These are phyloP conservation scores for Carassius auratus DNA, from an alignment of 2,113 vertebrate genomes.

Conservation along the genomic window DNA sequence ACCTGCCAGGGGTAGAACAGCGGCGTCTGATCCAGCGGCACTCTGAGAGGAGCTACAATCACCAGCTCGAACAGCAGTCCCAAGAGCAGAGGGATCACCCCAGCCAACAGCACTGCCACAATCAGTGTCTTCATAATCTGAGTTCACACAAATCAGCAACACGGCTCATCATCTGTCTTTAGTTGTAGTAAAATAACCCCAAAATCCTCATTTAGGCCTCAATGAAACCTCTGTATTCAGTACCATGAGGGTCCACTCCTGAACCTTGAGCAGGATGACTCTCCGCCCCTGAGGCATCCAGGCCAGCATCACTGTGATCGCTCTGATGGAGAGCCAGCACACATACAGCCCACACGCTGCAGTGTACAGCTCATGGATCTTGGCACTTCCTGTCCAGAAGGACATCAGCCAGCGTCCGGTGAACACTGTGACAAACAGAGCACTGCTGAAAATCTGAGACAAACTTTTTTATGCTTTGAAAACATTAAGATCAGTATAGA, in stretches of 20 bases:
- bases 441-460: background rate
- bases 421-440: slow-evolving; percentile 79
- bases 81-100: slow-evolving; percentile 91
- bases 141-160: slow-evolving; percentile 25
- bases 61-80: slow-evolving; percentile 96
- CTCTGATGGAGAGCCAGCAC: slow-evolving; percentile 95
- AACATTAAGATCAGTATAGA: background rate
- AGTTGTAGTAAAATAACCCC: background rate
- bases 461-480: background rate
- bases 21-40: slow-evolving; percentile 96
- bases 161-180: background rate
- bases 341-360: slow-evolving; percentile 97
- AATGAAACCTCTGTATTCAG: slow-evolving; percentile 17
- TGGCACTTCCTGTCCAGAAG: slow-evolving; percentile 96
- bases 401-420: slow-evolving; percentile 98
- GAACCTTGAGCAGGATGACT: slow-evolving; percentile 94
- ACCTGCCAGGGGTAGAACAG: slow-evolving; percentile 99
- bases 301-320: slow-evolving; percentile 89
- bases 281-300: slow-evolving; percentile 98
- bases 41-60: slow-evolving; percentile 93
- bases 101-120: slow-evolving; percentile 91
- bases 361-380: slow-evolving; percentile 98
- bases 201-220: background rate
- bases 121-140: slow-evolving; percentile 97
- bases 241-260: slow-evolving; percentile 98